Evolutionary conservation across 2,888 invertebrate species (phyloP).

Genomic region (Agrilus biguttatus): DNA sequence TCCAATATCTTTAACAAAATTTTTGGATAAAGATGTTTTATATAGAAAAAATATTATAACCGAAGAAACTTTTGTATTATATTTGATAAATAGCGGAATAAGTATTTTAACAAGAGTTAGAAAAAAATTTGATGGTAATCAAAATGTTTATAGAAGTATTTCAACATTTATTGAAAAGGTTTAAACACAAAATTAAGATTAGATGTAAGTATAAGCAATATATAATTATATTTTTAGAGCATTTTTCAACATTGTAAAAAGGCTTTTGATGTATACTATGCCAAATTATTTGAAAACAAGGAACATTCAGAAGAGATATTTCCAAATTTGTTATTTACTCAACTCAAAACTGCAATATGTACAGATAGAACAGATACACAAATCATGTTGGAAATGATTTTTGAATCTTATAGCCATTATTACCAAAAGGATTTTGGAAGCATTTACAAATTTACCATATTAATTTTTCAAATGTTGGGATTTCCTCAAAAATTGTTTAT

Average conservation of each 20-base stretch:
- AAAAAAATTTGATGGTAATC: constrained; percentile 10
- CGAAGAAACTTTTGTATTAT: constrained; percentile 10
- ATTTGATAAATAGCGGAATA: constrained; percentile 13
- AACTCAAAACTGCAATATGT: constrained; percentile 9
- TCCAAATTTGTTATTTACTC: constrained; percentile 15
- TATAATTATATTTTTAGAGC: constrained; percentile 15
- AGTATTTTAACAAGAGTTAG: constrained; percentile 10
- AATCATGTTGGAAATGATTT: constrained; percentile 16
- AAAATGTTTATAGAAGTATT: constrained; percentile 11
- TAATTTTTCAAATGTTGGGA: constrained; percentile 18
- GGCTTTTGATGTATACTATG: constrained; percentile 13
- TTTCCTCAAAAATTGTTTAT: constrained; percentile 15
- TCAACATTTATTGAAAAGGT: constrained; percentile 17
- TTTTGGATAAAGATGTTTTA: constrained; percentile 12
- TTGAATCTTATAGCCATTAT: constrained; percentile 16
- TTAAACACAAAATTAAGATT: not conserved
- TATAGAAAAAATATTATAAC: constrained; percentile 12
- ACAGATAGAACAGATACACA: constrained; percentile 5
- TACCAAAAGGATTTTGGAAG: constrained; percentile 13
- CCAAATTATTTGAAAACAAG: constrained; percentile 11
- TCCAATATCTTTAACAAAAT: constrained; percentile 5
- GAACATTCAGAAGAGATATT: constrained; percentile 8
- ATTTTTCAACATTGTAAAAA: constrained; percentile 15
- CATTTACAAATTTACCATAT: constrained; percentile 17
- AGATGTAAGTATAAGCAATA: not conserved